Conservation (phyloP, 2,113 vertebrate species). For the Myanophis thanlyinensis region DNA sequence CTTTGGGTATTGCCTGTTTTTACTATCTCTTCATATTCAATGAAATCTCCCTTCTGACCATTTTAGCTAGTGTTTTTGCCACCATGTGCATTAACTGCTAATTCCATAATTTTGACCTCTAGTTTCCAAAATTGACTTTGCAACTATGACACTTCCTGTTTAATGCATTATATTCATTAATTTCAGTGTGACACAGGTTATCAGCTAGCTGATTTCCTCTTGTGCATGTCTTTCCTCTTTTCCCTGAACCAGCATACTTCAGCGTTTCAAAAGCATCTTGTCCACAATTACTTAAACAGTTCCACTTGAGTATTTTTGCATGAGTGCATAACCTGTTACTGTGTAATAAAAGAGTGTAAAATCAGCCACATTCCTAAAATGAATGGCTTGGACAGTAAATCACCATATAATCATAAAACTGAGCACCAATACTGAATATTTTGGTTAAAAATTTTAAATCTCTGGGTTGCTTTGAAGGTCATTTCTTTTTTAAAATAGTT, state of each 20-base stretch:
- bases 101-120: neutral
- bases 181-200: slow-evolving; percentile 43
- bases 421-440: neutral
- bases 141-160: slow-evolving; percentile 21
- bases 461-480: neutral
- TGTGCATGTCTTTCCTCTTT: slow-evolving; percentile 2
- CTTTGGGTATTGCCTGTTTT: neutral
- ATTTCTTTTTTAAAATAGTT: slow-evolving; percentile 10
- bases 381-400: neutral
- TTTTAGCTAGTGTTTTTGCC: accelerated
- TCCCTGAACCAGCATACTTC: neutral
- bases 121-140: neutral
- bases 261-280: slow-evolving; percentile 1
- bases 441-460: slow-evolving; percentile 20
- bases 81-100: neutral
- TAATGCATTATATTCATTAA: slow-evolving; percentile 4
- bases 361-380: neutral
- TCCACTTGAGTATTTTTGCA: slow-evolving; percentile 42
- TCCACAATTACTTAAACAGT: slow-evolving; percentile 15
- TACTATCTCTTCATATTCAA: neutral
- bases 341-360: slow-evolving; percentile 16
- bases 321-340: slow-evolving; percentile 10
- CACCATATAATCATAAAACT: neutral
- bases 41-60: neutral
- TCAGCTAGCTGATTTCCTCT: slow-evolving; percentile 26